Evolutionary conservation across 2,888 invertebrate species (phyloP).

Genomic region (Macaria liturata): DNA sequence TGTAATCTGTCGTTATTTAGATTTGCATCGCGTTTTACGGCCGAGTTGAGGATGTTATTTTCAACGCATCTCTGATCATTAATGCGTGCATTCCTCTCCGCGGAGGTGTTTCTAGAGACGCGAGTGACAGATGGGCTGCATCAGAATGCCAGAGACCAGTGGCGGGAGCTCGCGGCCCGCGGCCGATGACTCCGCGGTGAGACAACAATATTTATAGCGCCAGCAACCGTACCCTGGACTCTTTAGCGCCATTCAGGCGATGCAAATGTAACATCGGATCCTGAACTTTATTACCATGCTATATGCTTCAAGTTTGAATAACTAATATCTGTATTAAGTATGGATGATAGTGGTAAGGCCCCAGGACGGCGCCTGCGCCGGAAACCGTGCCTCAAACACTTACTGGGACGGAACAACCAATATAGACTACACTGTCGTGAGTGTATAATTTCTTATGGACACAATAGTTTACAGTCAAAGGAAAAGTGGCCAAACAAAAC

Average conservation of each 20-base stretch:
- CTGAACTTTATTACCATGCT: no score
- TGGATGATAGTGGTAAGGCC: no score
- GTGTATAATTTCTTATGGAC: no score
- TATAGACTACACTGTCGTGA: slow-evolving; percentile 16
- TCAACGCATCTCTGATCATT: slow-evolving; percentile 26
- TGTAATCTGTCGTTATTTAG: slow-evolving; percentile 26
- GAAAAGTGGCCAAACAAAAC: no score
- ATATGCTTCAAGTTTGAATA: no score
- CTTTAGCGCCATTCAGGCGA: no score
- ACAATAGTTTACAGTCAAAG: no score
- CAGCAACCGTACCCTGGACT: slow-evolving; percentile 23
- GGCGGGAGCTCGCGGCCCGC: slow-evolving; percentile 48
- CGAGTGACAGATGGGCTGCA: slow-evolving; percentile 65
- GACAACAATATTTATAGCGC: slow-evolving; percentile 80
- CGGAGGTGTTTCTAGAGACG: slow-evolving; percentile 26
- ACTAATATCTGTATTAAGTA: no score
- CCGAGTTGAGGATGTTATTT: slow-evolving; percentile 21
- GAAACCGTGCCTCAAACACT: slow-evolving; percentile 67
- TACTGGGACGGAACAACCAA: slow-evolving; percentile 64
- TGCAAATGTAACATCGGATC: no score
- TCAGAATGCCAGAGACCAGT: slow-evolving; percentile 53
- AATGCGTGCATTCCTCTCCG: slow-evolving; percentile 28
- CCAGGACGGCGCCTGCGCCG: slow-evolving; percentile 66
- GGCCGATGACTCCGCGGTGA: slow-evolving; percentile 79
- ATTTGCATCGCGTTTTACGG: background rate